Evolutionary conservation across 2,113 vertebrate genomes (phyloP), one percentile per base, ranked within the genome.

Genomic region (Peromyscus californicus): DNA sequence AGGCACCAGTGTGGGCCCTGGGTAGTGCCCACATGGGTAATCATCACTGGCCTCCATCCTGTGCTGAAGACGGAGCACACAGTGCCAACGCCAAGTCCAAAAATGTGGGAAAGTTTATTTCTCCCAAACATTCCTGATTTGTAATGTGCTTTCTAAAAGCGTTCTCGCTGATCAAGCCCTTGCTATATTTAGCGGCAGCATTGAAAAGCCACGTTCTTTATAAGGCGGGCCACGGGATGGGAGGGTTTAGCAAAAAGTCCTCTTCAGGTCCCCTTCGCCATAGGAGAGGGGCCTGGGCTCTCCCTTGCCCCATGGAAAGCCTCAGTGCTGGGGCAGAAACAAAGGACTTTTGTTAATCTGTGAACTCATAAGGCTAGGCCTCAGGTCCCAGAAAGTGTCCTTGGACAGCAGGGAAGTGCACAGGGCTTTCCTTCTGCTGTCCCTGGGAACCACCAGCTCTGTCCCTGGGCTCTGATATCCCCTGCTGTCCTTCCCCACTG

Each of bases 21-120:
- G 88, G 69, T 54, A 45, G 93, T 16, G 87, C 92, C 93, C 90
- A 91, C 48, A 0, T 13, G 39, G 7, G 0, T 85, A 69, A 76
- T 92, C 91, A 0, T 22, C 70, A 4, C 59, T 8, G 42, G 42
- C 9, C 2, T 26, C 15, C 39, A 16, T 36, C 15, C 10, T 74
- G 96, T 59, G 0, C 97, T 98, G 99, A 98, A 99, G 99, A 99
- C 99, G 98, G 98, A 98, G 96, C 99, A 99, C 96, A 90, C 98
- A 98, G 98, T 97, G 98, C 99, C 96, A 97, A 98, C 99, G 98
- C 97, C 61, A 98, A 99, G 98, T 98, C 98, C 99, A 99, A 98
- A 99, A 99, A 99, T 99, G 99, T 99, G 99, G 99, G 99, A 99
- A 99, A 98, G 99, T 99, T 99, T 99, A 99, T 99, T 99, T 99